phyloP scores from a whole-genome alignment of 1,140 invertebrate species.

The Brachionus angularis region DNA sequence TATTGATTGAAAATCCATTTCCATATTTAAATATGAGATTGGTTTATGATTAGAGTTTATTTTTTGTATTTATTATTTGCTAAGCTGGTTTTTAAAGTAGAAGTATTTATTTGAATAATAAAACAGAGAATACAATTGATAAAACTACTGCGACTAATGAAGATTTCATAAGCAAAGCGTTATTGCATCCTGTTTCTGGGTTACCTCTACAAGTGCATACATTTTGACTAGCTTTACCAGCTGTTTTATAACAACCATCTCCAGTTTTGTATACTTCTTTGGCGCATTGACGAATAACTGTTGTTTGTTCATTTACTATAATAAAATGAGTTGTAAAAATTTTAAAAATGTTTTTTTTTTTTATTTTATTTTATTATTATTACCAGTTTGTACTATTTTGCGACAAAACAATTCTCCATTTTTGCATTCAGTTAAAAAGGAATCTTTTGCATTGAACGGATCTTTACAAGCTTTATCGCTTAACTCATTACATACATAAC shows the following conservation, averaged over 20 bases:
- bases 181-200: background rate
- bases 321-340: background rate
- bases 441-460: background rate
- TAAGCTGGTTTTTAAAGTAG: background rate
- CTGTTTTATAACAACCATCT: slow-evolving; percentile 27
- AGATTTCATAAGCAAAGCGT: background rate
- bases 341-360: too few relatives aligned
- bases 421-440: background rate
- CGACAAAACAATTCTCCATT: slow-evolving; percentile 17
- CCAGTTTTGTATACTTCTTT: background rate
- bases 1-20: too few relatives aligned
- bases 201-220: slow-evolving; percentile 21
- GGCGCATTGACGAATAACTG: slow-evolving; percentile 21
- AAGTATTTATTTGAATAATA: slow-evolving; percentile 21
- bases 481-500: slow-evolving; percentile 32
- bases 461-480: background rate
- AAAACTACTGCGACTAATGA: background rate
- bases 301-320: slow-evolving; percentile 6
- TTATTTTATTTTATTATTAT: background rate
- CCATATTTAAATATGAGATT: too few relatives aligned
- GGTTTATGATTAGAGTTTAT: too few relatives aligned
- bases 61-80: too few relatives aligned
- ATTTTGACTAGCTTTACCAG: slow-evolving; percentile 13
- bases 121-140: background rate
- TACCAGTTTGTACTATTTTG: slow-evolving; percentile 35